These are phyloP conservation scores for Astropecten irregularis DNA, from an alignment of 53 echinoderm and acorn worm genomes.

Conservation along the genomic window DNA sequence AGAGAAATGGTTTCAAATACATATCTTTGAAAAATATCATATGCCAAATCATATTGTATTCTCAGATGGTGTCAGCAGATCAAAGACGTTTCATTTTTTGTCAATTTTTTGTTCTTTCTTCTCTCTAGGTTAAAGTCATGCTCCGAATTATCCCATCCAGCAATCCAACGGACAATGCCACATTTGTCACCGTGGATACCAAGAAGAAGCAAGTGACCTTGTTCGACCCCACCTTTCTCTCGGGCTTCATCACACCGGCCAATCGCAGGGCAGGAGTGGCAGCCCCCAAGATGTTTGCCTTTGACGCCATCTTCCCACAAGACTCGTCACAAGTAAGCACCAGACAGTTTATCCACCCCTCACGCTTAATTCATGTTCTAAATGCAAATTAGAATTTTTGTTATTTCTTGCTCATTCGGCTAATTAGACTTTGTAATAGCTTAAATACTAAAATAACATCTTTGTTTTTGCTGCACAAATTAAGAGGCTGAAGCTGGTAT, in stretches of 20 bases:
- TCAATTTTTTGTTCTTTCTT: background rate
- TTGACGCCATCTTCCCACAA: slow-evolving; percentile 91
- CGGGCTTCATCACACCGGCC: slow-evolving; percentile 87
- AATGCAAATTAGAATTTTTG: background rate
- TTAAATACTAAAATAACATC: background rate
- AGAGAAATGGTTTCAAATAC: no score
- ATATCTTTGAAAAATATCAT: no score
- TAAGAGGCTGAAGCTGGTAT: background rate
- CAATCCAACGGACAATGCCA: slow-evolving; percentile 82
- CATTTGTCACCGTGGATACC: slow-evolving; percentile 91
- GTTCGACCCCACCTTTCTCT: slow-evolving; percentile 96
- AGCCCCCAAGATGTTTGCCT: slow-evolving; percentile 99
- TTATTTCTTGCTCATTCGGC: no score
- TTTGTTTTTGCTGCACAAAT: background rate
- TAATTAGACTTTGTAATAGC: background rate
- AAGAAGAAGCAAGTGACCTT: slow-evolving; percentile 99
- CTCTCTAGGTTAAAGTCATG: slow-evolving; percentile 94
- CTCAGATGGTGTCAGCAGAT: no score
- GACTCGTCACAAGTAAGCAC: slow-evolving; percentile 90
- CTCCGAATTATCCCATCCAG: slow-evolving; percentile 83
- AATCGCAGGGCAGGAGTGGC: slow-evolving; percentile 89
- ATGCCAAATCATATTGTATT: no score
- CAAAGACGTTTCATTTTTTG: no score
- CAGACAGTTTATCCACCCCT: no score
- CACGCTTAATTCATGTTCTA: background rate